Evolutionary conservation across 2,797 vertebrate genomes (phyloP).

Genomic region (Gymnoscopelus braueri): DNA sequence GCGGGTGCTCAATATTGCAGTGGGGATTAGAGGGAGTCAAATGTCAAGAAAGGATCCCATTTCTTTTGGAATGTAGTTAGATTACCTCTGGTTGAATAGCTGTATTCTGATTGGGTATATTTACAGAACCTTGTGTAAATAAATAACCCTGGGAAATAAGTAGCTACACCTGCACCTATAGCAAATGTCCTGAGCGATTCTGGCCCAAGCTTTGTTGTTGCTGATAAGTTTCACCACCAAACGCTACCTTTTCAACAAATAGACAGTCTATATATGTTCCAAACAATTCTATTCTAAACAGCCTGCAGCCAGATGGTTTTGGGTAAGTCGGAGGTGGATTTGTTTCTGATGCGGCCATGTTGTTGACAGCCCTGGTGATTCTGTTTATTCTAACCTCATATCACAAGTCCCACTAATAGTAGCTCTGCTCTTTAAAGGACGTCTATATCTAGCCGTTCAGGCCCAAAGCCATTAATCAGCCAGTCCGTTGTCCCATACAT

Average conservation of each 20-base stretch:
- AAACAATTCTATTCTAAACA: conserved; percentile 34
- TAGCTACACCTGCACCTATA: background rate
- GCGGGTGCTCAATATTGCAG: too few relatives aligned
- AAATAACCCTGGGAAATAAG: conserved; percentile 36
- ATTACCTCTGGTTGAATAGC: too few relatives aligned
- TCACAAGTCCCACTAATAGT: conserved; percentile 73
- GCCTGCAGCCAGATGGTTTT: conserved; percentile 35
- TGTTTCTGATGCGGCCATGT: conserved; percentile 61
- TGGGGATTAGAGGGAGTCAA: too few relatives aligned
- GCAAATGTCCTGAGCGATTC: conserved; percentile 5
- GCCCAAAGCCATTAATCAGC: conserved; percentile 70
- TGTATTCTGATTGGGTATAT: too few relatives aligned
- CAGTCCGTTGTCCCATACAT: conserved; percentile 61
- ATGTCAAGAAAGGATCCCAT: too few relatives aligned
- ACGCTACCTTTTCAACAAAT: conserved; percentile 1
- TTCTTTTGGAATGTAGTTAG: too few relatives aligned
- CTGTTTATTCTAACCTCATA: conserved; percentile 75
- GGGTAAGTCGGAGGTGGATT: conserved; percentile 45
- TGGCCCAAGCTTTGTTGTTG: background rate
- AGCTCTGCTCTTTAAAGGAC: conserved; percentile 55
- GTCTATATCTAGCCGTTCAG: conserved; percentile 68
- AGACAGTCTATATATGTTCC: conserved; percentile 37
- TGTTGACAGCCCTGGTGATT: conserved; percentile 76
- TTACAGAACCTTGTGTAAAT: conserved; percentile 12
- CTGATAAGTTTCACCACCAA: background rate